phyloP scores from a whole-genome alignment of 2,113 vertebrate species.

The Petaurus breviceps region DNA sequence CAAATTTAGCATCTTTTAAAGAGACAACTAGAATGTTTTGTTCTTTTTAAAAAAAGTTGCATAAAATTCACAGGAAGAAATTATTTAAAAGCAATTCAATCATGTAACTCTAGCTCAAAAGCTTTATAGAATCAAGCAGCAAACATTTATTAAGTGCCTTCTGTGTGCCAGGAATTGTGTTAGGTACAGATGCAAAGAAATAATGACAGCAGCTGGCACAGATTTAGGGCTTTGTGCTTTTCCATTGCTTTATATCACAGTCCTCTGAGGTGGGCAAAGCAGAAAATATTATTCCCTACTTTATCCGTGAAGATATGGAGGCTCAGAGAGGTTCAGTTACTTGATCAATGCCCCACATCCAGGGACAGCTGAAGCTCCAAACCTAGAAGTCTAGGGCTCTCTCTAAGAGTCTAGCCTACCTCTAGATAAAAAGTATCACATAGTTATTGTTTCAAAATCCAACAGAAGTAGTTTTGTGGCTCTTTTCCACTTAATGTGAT shows the following conservation, averaged over 20 bases:
- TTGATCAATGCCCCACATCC: neutral
- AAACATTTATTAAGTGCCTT: neutral
- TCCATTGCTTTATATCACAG: neutral
- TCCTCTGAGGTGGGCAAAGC: neutral
- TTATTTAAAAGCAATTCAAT: neutral
- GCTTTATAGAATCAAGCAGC: neutral
- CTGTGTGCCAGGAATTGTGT: neutral
- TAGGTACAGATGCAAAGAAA: neutral
- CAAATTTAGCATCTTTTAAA: constrained; percentile 41
- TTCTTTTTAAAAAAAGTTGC: constrained; percentile 15
- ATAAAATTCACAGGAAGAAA: constrained; percentile 27
- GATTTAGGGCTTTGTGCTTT: neutral
- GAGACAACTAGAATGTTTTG: constrained; percentile 7
- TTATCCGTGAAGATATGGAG: neutral
- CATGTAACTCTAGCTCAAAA: neutral
- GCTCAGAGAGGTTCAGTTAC: neutral
- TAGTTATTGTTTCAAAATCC: neutral
- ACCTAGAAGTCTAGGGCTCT: neutral
- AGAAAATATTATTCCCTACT: neutral
- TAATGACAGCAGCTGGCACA: neutral
- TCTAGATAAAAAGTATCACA: neutral
- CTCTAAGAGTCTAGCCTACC: neutral
- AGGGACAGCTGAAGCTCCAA: neutral
- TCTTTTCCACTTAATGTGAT: constrained; percentile 21
- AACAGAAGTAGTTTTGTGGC: neutral